Evolutionary conservation across 2,797 vertebrate genomes (phyloP).

Genomic region (Phyllotis vaccarum): DNA sequence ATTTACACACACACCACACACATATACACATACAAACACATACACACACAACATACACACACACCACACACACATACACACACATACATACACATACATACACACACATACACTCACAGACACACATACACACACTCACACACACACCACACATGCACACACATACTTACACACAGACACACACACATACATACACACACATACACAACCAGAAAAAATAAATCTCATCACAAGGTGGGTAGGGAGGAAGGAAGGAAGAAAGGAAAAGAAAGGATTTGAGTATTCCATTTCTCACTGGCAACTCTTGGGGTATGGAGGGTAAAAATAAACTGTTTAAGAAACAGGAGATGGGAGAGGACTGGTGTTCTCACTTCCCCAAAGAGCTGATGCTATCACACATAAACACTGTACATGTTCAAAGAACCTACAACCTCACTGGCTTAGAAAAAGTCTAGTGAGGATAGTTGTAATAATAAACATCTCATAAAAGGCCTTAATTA

Average conservation of each 20-base stretch:
- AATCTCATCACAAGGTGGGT: background rate
- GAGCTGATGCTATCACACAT: background rate
- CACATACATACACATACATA: background rate
- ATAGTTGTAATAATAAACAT: background rate
- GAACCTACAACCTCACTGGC: background rate
- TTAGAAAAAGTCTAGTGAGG: background rate
- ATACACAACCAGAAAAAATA: background rate
- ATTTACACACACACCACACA: background rate
- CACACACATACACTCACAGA: background rate
- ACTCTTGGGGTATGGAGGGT: background rate
- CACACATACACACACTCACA: background rate
- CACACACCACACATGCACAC: background rate
- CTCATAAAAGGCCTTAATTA: slow-evolving; percentile 7
- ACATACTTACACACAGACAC: background rate
- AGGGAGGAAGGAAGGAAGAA: background rate
- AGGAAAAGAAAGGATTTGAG: background rate
- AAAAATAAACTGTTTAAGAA: slow-evolving; percentile 34
- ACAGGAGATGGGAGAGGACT: background rate
- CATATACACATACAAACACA: background rate
- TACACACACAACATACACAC: background rate
- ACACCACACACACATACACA: background rate
- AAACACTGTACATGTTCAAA: background rate
- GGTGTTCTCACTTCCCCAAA: background rate
- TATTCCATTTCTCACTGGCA: background rate
- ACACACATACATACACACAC: background rate